Base-by-base conservation (phyloP, 1,140 invertebrate species). In the Orius insidiosus region DNA sequence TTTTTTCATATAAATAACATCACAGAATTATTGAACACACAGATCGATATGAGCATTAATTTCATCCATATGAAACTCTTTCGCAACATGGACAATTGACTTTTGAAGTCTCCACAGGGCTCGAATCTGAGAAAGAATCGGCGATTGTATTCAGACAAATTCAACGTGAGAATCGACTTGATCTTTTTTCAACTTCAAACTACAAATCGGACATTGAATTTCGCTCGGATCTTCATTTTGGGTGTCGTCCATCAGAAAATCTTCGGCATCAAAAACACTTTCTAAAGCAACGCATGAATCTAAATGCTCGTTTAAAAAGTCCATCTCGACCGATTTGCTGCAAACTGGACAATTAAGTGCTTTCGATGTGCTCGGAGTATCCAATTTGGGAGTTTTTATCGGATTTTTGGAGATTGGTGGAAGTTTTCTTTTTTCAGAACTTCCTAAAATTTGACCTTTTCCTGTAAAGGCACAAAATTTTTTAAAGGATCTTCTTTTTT, bases 11-110 rank as follows among this genome's bases (percentile, higher is more conserved):
- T 24, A 24, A 24, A 24, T 24, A 24, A 24, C 7, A 24, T 24
- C 24, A 24, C 24, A 24, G 24, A 4, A 4, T 24, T 7, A 24
- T 24, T 24, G 24, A 24, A 24, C 24, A 47, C 53, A 55, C n/a
- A 30, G 11, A 47, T 55, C 53, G 31, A 55, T 33, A 38, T 55
- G 53, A 33, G 18, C 31, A 47, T 55, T 55, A 6, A 55, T 53
- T 39, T 52, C 45, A 10, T 38, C 39, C n/a, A 45, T 37, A 45
- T 11, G 16, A 15, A 46, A 43, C 8, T 13, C 24, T 45, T 36
- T 33, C 11, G 38, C 52, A 52, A 30, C 15, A 30, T 10, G 54
- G 54, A 43, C 55, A 56, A 16, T 15, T 13, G 39, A 39, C 38
- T 49, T 8, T 10, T 40, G n/a, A 35, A 19, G 1, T 45, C 15